These are phyloP conservation scores for Oreochromis mossambicus DNA, from an alignment of 2,797 vertebrate species.

Conservation along the genomic window DNA sequence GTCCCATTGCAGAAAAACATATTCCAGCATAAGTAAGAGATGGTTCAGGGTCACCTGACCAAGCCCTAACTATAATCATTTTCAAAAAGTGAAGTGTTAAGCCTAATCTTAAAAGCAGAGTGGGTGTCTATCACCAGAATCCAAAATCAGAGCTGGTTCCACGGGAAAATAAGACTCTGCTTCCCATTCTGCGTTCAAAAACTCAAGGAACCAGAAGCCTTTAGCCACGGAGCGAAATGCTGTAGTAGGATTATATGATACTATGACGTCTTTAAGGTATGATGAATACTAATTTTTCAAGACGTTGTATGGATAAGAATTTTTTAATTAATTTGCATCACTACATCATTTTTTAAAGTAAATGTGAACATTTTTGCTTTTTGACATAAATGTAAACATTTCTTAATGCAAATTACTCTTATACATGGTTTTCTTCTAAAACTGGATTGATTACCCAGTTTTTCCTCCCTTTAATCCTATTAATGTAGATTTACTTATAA, in stretches of 20 bases:
- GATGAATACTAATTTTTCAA: neutral
- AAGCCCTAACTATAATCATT: neutral
- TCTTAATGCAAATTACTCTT: neutral
- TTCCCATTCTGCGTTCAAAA: rapidly evolving
- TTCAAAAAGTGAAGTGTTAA: neutral
- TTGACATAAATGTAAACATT: rapidly evolving
- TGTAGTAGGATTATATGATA: neutral
- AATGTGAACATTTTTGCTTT: neutral
- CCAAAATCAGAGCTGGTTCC: neutral
- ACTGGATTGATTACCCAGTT: neutral
- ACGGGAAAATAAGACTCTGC: neutral
- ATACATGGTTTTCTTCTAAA: neutral
- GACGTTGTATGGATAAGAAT: neutral
- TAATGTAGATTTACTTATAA: neutral
- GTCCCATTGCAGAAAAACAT: neutral
- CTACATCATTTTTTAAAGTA: neutral
- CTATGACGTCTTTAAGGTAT: neutral
- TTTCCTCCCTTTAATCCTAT: neutral
- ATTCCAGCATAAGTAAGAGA: neutral
- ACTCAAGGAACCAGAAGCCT: neutral
- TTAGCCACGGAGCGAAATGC: neutral
- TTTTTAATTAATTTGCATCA: neutral
- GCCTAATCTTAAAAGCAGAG: neutral
- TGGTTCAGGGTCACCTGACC: rapidly evolving
- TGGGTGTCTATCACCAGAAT: neutral